These are phyloP conservation scores for Caretta caretta DNA, from an alignment of 2,113 vertebrate genomes.

Conservation along the genomic window DNA sequence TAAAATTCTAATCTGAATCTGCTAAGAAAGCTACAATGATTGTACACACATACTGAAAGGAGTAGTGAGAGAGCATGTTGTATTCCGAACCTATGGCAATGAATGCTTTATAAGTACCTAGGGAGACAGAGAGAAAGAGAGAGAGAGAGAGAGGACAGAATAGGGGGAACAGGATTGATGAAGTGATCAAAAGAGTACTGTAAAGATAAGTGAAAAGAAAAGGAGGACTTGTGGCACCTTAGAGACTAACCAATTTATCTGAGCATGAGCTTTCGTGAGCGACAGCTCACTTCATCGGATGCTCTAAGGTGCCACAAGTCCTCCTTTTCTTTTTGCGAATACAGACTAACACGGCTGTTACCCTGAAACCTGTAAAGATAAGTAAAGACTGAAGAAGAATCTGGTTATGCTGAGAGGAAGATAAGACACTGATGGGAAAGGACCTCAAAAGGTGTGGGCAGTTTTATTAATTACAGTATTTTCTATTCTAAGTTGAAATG, in stretches of 20 bases:
- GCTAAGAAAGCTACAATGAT: rapidly evolving
- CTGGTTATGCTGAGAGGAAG: not conserved
- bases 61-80: not conserved
- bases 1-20: not conserved
- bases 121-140: not conserved
- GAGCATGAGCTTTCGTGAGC: too few relatives aligned
- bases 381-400: not conserved
- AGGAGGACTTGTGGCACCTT: too few relatives aligned
- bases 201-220: not conserved
- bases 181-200: not conserved
- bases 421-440: not conserved
- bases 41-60: not conserved
- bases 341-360: too few relatives aligned
- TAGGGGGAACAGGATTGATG: not conserved
- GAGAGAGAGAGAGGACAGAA: not conserved
- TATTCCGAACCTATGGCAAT: not conserved
- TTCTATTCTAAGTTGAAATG: not conserved
- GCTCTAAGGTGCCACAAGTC: too few relatives aligned
- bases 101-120: not conserved
- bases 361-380: not conserved
- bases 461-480: not conserved
- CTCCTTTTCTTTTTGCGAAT: too few relatives aligned
- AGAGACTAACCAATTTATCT: too few relatives aligned
- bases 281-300: too few relatives aligned
- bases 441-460: not conserved